Conservation (phyloP, 2,113 vertebrate species). For the Polypterus bichir region DNA sequence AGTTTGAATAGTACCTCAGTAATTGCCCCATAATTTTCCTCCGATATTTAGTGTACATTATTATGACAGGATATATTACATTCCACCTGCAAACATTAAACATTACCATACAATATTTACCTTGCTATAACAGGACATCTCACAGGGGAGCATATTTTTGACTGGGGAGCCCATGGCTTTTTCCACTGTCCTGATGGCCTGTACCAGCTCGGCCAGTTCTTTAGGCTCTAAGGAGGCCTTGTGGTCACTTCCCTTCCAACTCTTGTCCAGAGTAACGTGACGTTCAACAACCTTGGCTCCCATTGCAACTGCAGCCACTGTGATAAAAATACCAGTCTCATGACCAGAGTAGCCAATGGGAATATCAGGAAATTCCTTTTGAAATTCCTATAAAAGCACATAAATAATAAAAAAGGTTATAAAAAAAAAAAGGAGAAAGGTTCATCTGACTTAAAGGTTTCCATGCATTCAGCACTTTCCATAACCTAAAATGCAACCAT, state of each 20-base stretch:
- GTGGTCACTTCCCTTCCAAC: conserved; percentile 89
- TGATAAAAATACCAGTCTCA: conserved; percentile 75
- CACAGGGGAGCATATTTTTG: conserved; percentile 76
- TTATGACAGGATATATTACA: too few species aligned
- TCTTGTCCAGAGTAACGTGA: conserved; percentile 85
- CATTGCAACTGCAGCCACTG: conserved; percentile 79
- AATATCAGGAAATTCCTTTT: conserved; percentile 90
- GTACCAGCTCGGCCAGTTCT: conserved; percentile 74
- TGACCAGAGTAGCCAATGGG: conserved; percentile 95
- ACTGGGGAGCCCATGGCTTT: conserved; percentile 61
- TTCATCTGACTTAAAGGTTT: too few species aligned
- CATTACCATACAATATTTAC: conserved; percentile 33
- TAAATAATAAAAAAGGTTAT: too few species aligned
- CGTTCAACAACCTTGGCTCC: conserved; percentile 90
- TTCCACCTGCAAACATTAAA: too few species aligned
- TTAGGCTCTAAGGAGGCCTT: conserved; percentile 66
- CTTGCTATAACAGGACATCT: conserved; percentile 84
- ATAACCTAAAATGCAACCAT: too few species aligned
- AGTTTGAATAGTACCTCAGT: too few species aligned
- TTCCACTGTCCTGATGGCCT: conserved; percentile 73
- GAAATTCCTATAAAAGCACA: conserved; percentile 63
- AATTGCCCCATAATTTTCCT: too few species aligned
- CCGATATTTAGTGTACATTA: too few species aligned
- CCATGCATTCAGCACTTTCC: too few species aligned
- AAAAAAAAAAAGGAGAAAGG: too few species aligned